Evolutionary conservation across 1,140 invertebrate species (phyloP).

Genomic region (Lordiphosa mommai): DNA sequence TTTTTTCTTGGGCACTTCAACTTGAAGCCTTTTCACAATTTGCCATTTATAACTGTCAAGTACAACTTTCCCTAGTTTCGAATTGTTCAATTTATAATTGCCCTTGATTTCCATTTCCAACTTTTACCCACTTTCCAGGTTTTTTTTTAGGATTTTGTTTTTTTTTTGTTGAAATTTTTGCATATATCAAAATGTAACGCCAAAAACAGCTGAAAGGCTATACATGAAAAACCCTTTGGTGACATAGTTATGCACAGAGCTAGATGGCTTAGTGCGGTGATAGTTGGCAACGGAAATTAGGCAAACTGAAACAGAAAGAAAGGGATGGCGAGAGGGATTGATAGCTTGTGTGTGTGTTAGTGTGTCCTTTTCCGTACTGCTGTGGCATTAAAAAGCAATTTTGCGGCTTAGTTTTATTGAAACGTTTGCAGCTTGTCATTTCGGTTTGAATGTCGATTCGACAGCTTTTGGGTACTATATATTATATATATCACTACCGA

Average conservation of each 20-base stretch:
- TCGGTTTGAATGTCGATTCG: neutral
- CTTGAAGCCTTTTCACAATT: constrained; percentile 1
- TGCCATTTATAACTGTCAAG: too few relatives aligned
- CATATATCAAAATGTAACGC: neutral
- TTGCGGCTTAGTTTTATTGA: constrained; percentile 49
- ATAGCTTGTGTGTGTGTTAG: neutral
- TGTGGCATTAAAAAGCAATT: constrained; percentile 52
- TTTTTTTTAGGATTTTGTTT: too few relatives aligned
- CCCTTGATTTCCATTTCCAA: constrained; percentile 3
- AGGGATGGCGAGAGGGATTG: neutral
- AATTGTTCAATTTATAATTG: neutral
- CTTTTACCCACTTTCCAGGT: neutral
- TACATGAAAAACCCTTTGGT: constrained; percentile 35
- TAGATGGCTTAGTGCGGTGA: constrained; percentile 33
- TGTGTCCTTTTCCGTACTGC: neutral
- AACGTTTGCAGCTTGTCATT: constrained; percentile 20
- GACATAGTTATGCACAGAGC: constrained; percentile 45
- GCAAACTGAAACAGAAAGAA: constrained; percentile 12
- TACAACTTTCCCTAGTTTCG: too few relatives aligned
- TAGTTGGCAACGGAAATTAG: constrained; percentile 41
- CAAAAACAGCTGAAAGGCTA: constrained; percentile 2
- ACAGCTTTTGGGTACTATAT: neutral
- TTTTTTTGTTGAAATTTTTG: neutral
- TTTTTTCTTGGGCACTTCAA: constrained; percentile 2
- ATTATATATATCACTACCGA: too few relatives aligned